Percentiles rank a stretch among this genome's conserved stretches.
These are phyloP conservation scores for Scartelaos histophorus DNA, from an alignment of 2,113 vertebrate genomes.

Conservation along the genomic window DNA sequence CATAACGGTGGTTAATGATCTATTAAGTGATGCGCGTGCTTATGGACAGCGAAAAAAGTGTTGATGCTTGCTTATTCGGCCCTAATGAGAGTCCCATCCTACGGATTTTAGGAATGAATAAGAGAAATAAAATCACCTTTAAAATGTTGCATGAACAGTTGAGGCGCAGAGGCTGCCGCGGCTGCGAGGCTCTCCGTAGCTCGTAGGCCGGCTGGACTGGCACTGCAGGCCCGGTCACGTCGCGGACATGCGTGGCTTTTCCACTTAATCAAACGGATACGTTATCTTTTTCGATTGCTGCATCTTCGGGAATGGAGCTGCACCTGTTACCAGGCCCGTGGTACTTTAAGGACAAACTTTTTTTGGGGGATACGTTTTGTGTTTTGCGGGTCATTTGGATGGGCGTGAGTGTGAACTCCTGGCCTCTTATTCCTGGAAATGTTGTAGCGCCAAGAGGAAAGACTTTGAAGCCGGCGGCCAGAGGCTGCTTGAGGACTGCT, in stretches of 20 bases:
- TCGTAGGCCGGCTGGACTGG: slow-evolving; percentile 56
- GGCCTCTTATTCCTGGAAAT: slow-evolving; percentile 41
- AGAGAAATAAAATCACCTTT: slow-evolving; percentile 81
- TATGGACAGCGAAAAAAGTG: slow-evolving; percentile 86
- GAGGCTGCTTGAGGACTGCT: neutral
- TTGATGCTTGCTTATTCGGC: slow-evolving; percentile 83
- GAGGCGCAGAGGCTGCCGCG: slow-evolving; percentile 62
- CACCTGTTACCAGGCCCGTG: slow-evolving; percentile 25
- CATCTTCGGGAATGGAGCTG: slow-evolving; percentile 17
- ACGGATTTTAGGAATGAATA: slow-evolving; percentile 86
- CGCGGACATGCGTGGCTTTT: slow-evolving; percentile 23
- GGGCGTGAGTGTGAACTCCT: slow-evolving; percentile 53
- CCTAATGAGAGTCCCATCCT: slow-evolving; percentile 85
- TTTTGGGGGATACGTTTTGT: slow-evolving; percentile 7
- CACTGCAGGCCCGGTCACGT: slow-evolving; percentile 52
- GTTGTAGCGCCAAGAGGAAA: slow-evolving; percentile 21
- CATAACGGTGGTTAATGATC: slow-evolving; percentile 89
- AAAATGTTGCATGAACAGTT: slow-evolving; percentile 76
- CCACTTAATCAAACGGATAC: slow-evolving; percentile 46
- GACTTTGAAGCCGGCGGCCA: slow-evolving; percentile 36
- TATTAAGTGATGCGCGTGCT: slow-evolving; percentile 83
- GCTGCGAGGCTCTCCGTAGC: slow-evolving; percentile 58
- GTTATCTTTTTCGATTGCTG: slow-evolving; percentile 21
- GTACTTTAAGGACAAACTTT: neutral
- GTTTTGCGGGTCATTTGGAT: slow-evolving; percentile 28